Percentiles rank a stretch among this genome's conserved stretches.
Conservation (phyloP, 2,113 vertebrate species). For the Astur gentilis region DNA sequence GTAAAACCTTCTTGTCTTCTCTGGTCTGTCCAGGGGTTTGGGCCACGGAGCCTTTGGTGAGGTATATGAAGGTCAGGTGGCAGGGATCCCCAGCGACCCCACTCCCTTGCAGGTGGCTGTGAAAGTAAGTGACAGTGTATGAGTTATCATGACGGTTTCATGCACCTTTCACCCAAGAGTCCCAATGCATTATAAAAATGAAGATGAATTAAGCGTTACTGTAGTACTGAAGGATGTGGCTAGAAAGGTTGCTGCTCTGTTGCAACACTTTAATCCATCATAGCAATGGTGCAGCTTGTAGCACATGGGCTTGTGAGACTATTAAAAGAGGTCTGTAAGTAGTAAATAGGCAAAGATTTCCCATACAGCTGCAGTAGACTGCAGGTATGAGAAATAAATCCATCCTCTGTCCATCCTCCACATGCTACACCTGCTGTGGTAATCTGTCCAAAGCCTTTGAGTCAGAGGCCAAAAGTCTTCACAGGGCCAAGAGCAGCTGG, state of each 20-base stretch:
- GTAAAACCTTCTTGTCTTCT: constrained; percentile 60
- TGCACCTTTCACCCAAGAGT: constrained; percentile 3
- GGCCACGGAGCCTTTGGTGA: constrained; percentile 98
- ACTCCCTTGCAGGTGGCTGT: constrained; percentile 96
- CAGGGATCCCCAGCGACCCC: constrained; percentile 87
- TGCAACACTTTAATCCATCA: background rate
- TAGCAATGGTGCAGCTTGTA: background rate
- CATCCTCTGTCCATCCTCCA: background rate
- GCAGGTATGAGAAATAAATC: background rate
- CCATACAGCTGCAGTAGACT: background rate
- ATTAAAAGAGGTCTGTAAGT: background rate
- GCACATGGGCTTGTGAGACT: background rate
- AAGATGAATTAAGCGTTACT: background rate
- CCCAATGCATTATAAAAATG: constrained; percentile 16
- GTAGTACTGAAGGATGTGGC: background rate
- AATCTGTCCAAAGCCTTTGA: background rate
- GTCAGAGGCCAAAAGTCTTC: background rate
- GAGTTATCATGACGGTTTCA: constrained; percentile 21
- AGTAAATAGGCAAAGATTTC: background rate
- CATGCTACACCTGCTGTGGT: background rate
- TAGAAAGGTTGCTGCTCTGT: background rate
- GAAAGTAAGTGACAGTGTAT: constrained; percentile 82
- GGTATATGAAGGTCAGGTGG: constrained; percentile 95
- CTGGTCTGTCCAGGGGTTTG: constrained; percentile 83
- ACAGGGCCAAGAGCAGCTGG: background rate